Evolutionary conservation across 1,140 invertebrate genomes (phyloP).

Genomic region (Steinernema feltiae): DNA sequence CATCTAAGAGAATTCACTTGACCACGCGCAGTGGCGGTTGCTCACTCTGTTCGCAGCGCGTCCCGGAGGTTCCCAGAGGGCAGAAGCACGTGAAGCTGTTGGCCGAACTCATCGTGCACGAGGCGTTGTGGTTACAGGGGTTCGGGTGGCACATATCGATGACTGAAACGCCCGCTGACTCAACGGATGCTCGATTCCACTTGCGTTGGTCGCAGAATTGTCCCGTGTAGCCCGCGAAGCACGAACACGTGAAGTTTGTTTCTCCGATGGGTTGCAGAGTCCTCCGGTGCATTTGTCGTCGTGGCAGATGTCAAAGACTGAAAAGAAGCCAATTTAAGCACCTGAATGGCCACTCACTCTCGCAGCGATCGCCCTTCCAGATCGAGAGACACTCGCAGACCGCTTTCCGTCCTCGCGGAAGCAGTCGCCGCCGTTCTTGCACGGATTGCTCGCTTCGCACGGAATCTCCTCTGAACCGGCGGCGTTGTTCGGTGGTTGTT

Average conservation of each 20-base stretch:
- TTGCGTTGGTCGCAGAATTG: neutral
- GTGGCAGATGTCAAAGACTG: neutral
- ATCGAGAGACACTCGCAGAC: neutral
- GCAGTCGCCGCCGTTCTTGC: neutral
- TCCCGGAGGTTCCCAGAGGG: constrained; percentile 42
- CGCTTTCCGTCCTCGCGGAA: neutral
- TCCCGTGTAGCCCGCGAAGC: neutral
- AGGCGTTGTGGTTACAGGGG: constrained; percentile 83
- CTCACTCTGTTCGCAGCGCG: neutral
- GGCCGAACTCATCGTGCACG: constrained; percentile 80
- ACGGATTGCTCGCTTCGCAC: neutral
- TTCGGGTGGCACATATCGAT: constrained; percentile 81
- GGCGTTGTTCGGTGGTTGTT: neutral
- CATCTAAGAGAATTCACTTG: neutral
- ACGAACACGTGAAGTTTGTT: neutral
- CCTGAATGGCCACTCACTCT: neutral
- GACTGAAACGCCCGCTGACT: neutral
- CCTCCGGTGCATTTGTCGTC: neutral
- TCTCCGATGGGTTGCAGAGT: neutral
- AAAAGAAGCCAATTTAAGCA: neutral
- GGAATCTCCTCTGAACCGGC: neutral
- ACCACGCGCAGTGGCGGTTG: neutral
- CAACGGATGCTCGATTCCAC: neutral
- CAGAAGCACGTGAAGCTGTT: constrained; percentile 67
- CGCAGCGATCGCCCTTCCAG: neutral